These are phyloP conservation scores for Suricata suricatta DNA, from an alignment of 2,113 vertebrate genomes.

Conservation along the genomic window DNA sequence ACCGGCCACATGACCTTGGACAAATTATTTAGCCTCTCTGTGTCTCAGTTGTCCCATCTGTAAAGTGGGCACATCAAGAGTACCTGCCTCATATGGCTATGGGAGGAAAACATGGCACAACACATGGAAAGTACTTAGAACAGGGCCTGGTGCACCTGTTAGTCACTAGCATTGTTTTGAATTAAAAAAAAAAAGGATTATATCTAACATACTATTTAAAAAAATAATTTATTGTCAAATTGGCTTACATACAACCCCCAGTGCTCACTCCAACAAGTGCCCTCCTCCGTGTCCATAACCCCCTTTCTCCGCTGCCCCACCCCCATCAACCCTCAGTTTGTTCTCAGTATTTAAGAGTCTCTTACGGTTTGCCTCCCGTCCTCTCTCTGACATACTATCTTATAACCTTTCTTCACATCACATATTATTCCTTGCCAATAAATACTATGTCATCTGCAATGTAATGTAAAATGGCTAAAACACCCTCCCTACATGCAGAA, in stretches of 20 bases:
- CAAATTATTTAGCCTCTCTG: not conserved
- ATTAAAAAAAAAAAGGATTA: not conserved
- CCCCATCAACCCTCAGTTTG: too few species aligned
- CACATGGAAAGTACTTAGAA: not conserved
- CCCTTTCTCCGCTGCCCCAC: too few species aligned
- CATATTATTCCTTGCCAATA: not conserved
- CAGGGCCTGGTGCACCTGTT: not conserved
- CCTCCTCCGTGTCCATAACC: too few species aligned
- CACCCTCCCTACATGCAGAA: not conserved
- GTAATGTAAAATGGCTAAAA: not conserved
- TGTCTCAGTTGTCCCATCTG: not conserved
- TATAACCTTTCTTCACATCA: not conserved
- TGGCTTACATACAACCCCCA: too few species aligned
- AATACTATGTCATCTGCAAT: not conserved
- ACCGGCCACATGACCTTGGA: not conserved
- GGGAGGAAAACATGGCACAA: not conserved
- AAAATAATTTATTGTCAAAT: too few species aligned
- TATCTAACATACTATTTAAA: not conserved
- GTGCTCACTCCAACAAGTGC: too few species aligned
- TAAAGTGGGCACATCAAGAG: not conserved
- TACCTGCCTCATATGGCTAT: not conserved
- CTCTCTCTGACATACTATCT: not conserved
- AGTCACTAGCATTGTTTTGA: not conserved
- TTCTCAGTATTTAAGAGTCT: too few species aligned
- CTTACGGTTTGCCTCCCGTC: too few species aligned